Evolutionary conservation across 2,888 invertebrate genomes (phyloP).

Genomic region (Spisula subtruncata): DNA sequence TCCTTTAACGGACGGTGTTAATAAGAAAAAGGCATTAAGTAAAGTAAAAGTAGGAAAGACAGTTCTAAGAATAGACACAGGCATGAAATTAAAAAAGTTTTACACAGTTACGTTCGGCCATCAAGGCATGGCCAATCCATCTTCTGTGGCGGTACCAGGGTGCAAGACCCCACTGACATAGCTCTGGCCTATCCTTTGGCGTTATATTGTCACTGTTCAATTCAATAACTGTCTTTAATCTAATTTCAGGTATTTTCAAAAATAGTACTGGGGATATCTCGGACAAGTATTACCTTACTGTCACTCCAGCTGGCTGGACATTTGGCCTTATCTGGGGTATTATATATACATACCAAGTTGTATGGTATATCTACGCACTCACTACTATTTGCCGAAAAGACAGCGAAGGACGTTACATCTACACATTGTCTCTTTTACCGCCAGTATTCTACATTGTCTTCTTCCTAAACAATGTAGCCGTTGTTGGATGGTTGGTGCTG

Average conservation of each 20-base stretch:
- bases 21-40: neutral
- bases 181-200: neutral
- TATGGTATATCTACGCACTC: constrained; percentile 81
- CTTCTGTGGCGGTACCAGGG: too few relatives aligned
- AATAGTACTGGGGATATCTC: constrained; percentile 76
- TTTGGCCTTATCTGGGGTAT: constrained; percentile 83
- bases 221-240: neutral
- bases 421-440: constrained; percentile 70
- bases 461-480: constrained; percentile 73
- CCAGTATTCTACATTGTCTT: constrained; percentile 76
- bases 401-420: constrained; percentile 42
- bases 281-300: constrained; percentile 77
- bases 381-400: constrained; percentile 59
- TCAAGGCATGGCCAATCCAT: neutral
- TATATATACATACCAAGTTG: constrained; percentile 84
- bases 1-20: too few relatives aligned
- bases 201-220: neutral
- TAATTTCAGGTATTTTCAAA: constrained; percentile 46
- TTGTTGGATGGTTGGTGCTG: constrained; percentile 82
- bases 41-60: neutral
- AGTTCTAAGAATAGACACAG: too few relatives aligned
- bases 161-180: too few relatives aligned
- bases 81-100: neutral
- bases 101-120: neutral
- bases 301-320: constrained; percentile 85